Conservation (phyloP, 2,888 invertebrate species). For the Hermaeophaga mercurialis region DNA sequence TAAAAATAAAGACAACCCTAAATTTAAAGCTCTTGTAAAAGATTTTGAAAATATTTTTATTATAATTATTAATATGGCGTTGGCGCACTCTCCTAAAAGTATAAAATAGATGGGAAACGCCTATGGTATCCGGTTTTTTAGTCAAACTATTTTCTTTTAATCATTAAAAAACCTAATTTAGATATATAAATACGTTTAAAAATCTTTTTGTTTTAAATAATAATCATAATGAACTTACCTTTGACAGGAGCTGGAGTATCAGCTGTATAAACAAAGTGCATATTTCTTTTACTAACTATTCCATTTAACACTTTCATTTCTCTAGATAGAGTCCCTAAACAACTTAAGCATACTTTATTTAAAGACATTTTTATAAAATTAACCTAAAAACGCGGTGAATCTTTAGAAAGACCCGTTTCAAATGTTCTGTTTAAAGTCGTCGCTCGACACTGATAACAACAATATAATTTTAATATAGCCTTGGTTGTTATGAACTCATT, state of each 20-base stretch:
- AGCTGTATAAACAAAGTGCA: conserved; percentile 69
- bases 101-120: no score
- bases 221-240: conserved; percentile 52
- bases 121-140: no score
- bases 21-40: no score
- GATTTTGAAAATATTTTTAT: no score
- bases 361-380: conserved; percentile 25
- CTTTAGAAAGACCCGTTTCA: background rate
- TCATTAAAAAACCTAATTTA: no score
- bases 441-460: background rate
- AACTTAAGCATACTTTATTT: conserved; percentile 44
- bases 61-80: no score
- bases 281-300: conserved; percentile 42
- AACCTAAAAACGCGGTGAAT: background rate
- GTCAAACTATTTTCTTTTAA: no score
- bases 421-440: background rate
- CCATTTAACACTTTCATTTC: conserved; percentile 43
- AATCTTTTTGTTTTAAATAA: background rate
- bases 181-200: no score
- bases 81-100: no score
- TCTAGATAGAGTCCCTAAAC: conserved; percentile 34
- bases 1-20: no score
- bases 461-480: background rate
- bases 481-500: background rate
- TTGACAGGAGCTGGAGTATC: conserved; percentile 61